A percentile compares a stretch with the other conserved stretches of the same genome.
These are phyloP conservation scores for Drosophila sp. DNA, from an alignment of 1,140 invertebrate species.

Conservation along the genomic window DNA sequence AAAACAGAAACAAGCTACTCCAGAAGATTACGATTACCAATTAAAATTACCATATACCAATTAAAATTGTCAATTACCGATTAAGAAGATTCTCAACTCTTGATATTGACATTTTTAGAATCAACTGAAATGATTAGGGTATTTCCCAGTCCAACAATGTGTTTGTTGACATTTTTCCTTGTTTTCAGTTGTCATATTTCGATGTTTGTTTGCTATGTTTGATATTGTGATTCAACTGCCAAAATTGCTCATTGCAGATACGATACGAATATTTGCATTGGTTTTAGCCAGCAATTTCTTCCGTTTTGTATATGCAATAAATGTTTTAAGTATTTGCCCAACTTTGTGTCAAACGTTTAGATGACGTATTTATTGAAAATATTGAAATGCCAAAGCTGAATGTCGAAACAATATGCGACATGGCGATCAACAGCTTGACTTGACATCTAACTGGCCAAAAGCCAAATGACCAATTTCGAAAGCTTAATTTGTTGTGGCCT, in stretches of 20 bases:
- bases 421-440: conserved; percentile 40
- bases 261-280: conserved; percentile 55
- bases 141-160: background rate
- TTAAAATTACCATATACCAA: too few relatives aligned
- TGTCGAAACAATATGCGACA: conserved; percentile 61
- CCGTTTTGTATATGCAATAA: conserved; percentile 49
- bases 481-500: conserved; percentile 29
- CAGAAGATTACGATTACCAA: too few relatives aligned
- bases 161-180: background rate
- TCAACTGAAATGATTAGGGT: background rate
- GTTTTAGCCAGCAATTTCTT: conserved; percentile 32
- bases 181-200: conserved; percentile 10
- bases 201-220: conserved; percentile 24
- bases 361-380: conserved; percentile 67
- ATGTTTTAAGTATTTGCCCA: conserved; percentile 58
- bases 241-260: conserved; percentile 59
- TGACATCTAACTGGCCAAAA: conserved; percentile 40
- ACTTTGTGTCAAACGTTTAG: conserved; percentile 58
- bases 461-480: conserved; percentile 17
- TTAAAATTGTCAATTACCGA: too few relatives aligned
- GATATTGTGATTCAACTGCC: conserved; percentile 41
- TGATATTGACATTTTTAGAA: too few relatives aligned
- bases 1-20: too few relatives aligned
- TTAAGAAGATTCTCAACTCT: too few relatives aligned
- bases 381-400: conserved; percentile 42